phyloP scores from a whole-genome alignment of 2,888 invertebrate genomes.

The Callyntrura guangdongensis region DNA sequence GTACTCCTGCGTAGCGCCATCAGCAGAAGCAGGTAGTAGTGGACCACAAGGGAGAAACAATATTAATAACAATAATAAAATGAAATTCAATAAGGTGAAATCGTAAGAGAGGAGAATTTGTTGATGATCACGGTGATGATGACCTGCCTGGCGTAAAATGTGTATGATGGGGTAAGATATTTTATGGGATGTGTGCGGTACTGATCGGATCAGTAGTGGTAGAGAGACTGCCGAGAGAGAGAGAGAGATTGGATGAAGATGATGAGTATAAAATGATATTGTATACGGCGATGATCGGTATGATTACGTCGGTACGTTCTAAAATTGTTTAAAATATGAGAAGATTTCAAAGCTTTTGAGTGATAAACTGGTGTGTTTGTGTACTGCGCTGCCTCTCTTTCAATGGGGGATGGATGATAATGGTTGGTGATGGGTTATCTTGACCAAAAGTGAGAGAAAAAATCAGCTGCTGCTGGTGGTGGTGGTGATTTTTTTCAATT shows the following conservation, averaged over 20 bases:
- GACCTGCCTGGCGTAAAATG: background rate
- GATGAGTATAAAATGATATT: constrained; percentile 57
- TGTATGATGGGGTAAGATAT: background rate
- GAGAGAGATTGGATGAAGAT: constrained; percentile 33
- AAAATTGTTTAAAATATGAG: constrained; percentile 66
- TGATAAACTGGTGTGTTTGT: constrained; percentile 31
- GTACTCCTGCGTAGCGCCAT: background rate
- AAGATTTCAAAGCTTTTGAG: background rate
- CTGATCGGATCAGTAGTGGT: constrained; percentile 48
- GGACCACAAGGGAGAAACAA: constrained; percentile 43
- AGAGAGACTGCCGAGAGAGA: background rate
- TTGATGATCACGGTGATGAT: constrained; percentile 4
- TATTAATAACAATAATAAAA: constrained; percentile 44
- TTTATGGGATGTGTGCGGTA: constrained; percentile 1
- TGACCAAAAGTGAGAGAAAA: background rate
- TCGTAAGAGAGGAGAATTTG: background rate
- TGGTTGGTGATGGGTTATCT: background rate
- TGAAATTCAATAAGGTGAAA: constrained; percentile 61
- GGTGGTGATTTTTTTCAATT: background rate
- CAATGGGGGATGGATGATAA: no score
- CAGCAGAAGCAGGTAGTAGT: constrained; percentile 7
- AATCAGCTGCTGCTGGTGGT: background rate
- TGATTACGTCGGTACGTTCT: constrained; percentile 71
- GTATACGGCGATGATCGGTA: constrained; percentile 44
- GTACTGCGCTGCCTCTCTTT: background rate